Base-by-base conservation (phyloP, 2,113 vertebrate genomes). In the Andinoacara biseriatus region DNA sequence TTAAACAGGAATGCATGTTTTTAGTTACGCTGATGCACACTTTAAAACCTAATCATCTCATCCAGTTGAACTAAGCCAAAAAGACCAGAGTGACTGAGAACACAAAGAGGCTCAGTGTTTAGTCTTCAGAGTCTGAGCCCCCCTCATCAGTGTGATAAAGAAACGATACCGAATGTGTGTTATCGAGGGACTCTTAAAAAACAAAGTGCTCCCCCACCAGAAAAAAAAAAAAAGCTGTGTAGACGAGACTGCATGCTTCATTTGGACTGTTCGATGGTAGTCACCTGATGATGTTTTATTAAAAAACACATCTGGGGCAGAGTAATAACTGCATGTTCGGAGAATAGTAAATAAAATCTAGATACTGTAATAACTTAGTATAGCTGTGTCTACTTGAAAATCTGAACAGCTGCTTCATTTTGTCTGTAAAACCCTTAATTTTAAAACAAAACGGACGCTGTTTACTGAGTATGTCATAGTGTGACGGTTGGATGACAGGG, bases 1-100 rank as follows among this genome's bases (percentile, higher is more conserved):
- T 92, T 86, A 17, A 67, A 89, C 84, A 91, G 93, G 93, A 95
- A 95, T 94, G 93, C 88, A 92, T 89, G 81, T 88, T 85, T 91
- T 86, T 76, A 69, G 75, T 86, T 81, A 69, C 56, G 10, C 86
- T 81, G 90, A 85, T 86, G 88, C 84, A 80, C 87, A 79, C 87
- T 74, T 86, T 67, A 33, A 58, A 80, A 84, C 78, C n/a, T 38
- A 81, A 83, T 74, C 11, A 9, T 86, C 83, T 89, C 63, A 72
- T 82, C n/a, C 40, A 83, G 83, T 26, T 54, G 81, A 90, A 83
- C 80, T 57, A 58, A 74, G 80, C 85, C 82, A 78, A 81, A 83
- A 75, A 65, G 69, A 83, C 83, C n/a, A 65, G 62, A 83, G 80
- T 20, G 26, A 85, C 54, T 17, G 75, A 80, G 89, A 90, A 78